Base-by-base conservation (phyloP, 2,888 invertebrate genomes). In the Axea sp. region DNA sequence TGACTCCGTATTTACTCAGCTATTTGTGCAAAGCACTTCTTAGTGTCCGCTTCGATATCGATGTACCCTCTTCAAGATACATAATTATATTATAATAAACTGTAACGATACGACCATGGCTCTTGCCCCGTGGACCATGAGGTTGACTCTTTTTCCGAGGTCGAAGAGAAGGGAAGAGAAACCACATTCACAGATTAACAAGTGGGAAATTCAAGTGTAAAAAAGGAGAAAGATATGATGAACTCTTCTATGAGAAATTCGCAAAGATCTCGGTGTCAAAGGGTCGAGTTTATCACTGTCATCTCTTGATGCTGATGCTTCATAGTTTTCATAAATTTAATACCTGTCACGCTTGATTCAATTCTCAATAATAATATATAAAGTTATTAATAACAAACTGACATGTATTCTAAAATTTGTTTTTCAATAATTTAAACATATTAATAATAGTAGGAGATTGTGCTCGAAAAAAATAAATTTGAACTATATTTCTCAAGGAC, bases 11-110 rank as follows among this genome's bases (percentile, higher is more conserved):
- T 87, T 87, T 86, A 84, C 83, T 85, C 84, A 86, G 85, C 80
- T 78, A 79, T 81, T 82, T 80, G 77, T 75, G 67, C 57, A 45
- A 41, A 68, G 55, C 51, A 67, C 39, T 75, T 73, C 68, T 75
- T 49, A 69, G 76, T 80, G 79, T 80, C 80, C 79, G 73, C 62
- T 69, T 65, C 65, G 77, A 78, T 76, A 83, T 84, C 85, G 82
- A 81, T 82, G 77, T 80, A 78, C 81, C 69, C 69, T 47, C 81
- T 83, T 77, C 80, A 80, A 83, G 85, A 83, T 84, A 84, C 86
- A 82, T 86, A 86, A 87, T 87, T 87, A 86, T 86, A 87, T 85
- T 86, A 86, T 85, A 87, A 86, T 86, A 86, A 86, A 86, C 82
- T 84, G 83, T 85, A 86, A 85, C 84, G 84, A 87, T 84, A 83